Evolutionary conservation across 2,113 vertebrate species (phyloP), one percentile per base, ranked within the genome.

Genomic region (Mobula birostris): DNA sequence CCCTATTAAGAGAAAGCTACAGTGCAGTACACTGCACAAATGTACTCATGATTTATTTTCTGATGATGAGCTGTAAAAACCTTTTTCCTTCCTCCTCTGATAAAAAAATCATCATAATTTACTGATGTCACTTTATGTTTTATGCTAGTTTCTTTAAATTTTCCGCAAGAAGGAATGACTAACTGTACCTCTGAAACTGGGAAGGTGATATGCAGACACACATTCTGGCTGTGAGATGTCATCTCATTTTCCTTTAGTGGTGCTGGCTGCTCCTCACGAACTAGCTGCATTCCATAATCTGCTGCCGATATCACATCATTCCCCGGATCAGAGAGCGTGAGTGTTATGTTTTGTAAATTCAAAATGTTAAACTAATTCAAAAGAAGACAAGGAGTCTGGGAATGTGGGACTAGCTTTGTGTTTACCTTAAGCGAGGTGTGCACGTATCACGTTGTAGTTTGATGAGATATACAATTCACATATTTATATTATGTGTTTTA

Each of bases 91-190:
- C 56, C 19, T 61, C 58, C 56, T 27, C 56, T 87, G 29, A 27
- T 61, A 27, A 56, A 11, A 12, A 88, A 7, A 56, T 63, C 58
- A n/a, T 1, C 12, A 87, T n/a, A 12, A 63, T n/a, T 63, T n/a
- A n/a, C 27, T n/a, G 56, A 63, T 88, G 58, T 11, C 58, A 63
- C 58, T 5, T 88, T 63, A 88, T 88, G 56, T 56, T 70, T 70
- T 70, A n/a, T 58, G 27, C 4, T 8, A 58, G 56, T 15, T n/a
- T 88, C 40, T 88, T 88, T 88, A 56, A 63, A 56, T 56, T 63
- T 85, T 87, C 83, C 29, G 58, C 21, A 58, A 85, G 82, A 85
- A 85, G 83, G 61, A 88, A 85, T 58, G 24, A 58, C 82, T 58
- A 85, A 58, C 24, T 82, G 79, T 85, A 61, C 27, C 12, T 88